Conservation (phyloP, 2,113 vertebrate species). For the Jaculus jaculus region DNA sequence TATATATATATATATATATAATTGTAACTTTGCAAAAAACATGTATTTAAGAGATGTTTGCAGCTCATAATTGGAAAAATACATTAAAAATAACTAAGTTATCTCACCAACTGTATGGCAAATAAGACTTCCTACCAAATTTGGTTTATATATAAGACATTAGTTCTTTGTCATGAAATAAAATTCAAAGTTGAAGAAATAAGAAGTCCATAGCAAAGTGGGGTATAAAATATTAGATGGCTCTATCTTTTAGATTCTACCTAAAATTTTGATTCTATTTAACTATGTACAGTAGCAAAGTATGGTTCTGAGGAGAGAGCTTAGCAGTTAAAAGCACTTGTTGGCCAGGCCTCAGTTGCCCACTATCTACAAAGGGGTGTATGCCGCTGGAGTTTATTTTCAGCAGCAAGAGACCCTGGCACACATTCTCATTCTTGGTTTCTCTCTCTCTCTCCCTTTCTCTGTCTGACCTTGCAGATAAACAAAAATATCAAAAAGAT, state of each 20-base stretch:
- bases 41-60: slow-evolving; percentile 26
- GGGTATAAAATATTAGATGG: slow-evolving; percentile 5
- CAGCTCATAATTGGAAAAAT: slow-evolving; percentile 37
- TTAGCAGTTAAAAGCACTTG: no score
- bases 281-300: background rate
- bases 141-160: slow-evolving; percentile 21
- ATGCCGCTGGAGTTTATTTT: no score
- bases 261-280: slow-evolving; percentile 40
- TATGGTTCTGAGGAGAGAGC: background rate
- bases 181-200: background rate
- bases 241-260: slow-evolving; percentile 29
- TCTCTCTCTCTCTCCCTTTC: no score
- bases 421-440: no score
- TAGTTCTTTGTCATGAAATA: slow-evolving; percentile 43
- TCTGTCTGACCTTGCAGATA: no score
- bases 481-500: no score
- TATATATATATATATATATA: slow-evolving; percentile 25
- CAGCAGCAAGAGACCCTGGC: no score
- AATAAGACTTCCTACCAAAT: slow-evolving; percentile 9
- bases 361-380: no score
- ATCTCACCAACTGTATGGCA: slow-evolving; percentile 1
- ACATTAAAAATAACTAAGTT: slow-evolving; percentile 51
- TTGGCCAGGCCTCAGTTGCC: no score
- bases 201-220: background rate
- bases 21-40: slow-evolving; percentile 35